These are phyloP conservation scores for Galeruca laticollis DNA, from an alignment of 2,888 invertebrate genomes.

Conservation along the genomic window DNA sequence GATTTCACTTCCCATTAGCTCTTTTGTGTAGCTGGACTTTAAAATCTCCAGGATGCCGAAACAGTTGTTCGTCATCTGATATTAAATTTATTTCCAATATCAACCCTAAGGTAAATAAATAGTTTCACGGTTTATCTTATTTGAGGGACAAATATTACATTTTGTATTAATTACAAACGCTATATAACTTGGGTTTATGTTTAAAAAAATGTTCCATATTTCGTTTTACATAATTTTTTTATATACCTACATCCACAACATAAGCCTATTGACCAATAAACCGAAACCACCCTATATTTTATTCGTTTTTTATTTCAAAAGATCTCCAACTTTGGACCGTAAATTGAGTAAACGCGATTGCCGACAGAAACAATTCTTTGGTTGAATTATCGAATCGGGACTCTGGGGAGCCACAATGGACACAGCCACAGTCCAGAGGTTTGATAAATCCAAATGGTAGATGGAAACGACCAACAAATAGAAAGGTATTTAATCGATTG, in stretches of 20 bases:
- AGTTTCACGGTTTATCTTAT: not conserved
- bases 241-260: not conserved
- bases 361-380: constrained; percentile 61
- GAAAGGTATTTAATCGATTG: not conserved
- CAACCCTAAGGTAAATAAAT: not conserved
- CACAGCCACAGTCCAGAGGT: constrained; percentile 35
- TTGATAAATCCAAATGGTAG: constrained; percentile 5
- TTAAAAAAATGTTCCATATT: not conserved
- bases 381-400: constrained; percentile 59
- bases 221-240: not conserved
- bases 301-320: constrained; percentile 42
- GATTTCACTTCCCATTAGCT: not conserved
- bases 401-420: constrained; percentile 41
- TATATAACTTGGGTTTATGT: not conserved
- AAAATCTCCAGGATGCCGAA: not conserved
- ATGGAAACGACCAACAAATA: constrained; percentile 6
- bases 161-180: no score
- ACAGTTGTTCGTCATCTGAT: not conserved
- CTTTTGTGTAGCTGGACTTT: not conserved
- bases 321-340: constrained; percentile 65
- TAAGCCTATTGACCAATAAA: constrained; percentile 26
- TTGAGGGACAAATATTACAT: not conserved
- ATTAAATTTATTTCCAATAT: not conserved
- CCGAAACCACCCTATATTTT: constrained; percentile 19
- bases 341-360: constrained; percentile 62